phyloP scores from a whole-genome alignment of 1,140 invertebrate genomes.

The Solen grandis region DNA sequence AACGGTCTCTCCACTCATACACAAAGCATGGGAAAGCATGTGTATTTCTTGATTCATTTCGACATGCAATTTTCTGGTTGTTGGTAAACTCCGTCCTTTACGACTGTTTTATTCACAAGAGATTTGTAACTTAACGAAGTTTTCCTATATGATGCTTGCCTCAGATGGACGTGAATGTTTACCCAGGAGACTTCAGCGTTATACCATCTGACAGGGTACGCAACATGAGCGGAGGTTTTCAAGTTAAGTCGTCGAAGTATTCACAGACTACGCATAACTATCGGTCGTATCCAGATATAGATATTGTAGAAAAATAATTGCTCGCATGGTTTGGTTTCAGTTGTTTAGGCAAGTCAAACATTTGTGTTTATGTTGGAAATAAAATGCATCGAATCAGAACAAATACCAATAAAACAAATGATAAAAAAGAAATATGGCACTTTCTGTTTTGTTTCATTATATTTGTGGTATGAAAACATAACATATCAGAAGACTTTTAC shows the following conservation, averaged over 20 bases:
- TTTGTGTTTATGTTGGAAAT: conserved; percentile 13
- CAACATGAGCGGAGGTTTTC: not conserved
- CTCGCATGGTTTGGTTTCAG: not conserved
- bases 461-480: not conserved
- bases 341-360: not conserved
- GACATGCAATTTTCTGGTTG: conserved; percentile 59
- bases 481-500: too few species aligned
- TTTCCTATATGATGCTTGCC: conserved; percentile 25
- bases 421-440: not conserved
- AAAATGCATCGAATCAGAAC: conserved; percentile 33
- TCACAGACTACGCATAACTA: not conserved
- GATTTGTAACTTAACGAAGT: conserved; percentile 53
- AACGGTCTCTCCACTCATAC: too few species aligned
- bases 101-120: conserved; percentile 56
- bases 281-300: not conserved
- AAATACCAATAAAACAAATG: conserved; percentile 13
- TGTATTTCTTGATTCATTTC: conserved; percentile 37
- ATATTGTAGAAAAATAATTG: not conserved
- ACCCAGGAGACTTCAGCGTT: not conserved
- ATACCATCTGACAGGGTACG: not conserved
- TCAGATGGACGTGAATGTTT: conserved; percentile 16
- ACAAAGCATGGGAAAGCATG: too few species aligned
- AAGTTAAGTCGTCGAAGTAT: not conserved
- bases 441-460: not conserved
- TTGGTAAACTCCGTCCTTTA: conserved; percentile 45